Evolutionary conservation across 1,140 invertebrate species (phyloP).

Genomic region (Drosophila rhopaloa): DNA sequence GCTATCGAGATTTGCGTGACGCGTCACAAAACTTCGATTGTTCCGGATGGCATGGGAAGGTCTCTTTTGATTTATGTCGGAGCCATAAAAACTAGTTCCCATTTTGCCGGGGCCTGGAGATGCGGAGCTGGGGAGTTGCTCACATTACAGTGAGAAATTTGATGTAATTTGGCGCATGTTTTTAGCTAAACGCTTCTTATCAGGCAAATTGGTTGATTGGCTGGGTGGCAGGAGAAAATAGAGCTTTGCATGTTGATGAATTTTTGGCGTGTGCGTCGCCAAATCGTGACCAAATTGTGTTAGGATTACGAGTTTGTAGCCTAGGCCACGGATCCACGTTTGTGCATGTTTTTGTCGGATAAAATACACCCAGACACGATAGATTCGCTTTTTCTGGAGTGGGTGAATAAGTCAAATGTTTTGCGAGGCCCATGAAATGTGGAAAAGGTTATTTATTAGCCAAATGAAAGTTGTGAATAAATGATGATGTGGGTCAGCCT

Average conservation of each 20-base stretch:
- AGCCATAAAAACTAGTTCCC: conserved; percentile 62
- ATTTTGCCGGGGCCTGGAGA: not conserved
- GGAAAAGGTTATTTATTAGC: conserved; percentile 38
- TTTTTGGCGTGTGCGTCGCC: conserved; percentile 74
- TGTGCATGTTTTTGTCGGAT: conserved; percentile 26
- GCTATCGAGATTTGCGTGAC: conserved; percentile 74
- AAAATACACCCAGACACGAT: conserved; percentile 41
- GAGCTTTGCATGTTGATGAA: conserved; percentile 76
- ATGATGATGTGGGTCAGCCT: conserved; percentile 37
- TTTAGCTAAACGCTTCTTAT: conserved; percentile 80
- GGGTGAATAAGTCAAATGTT: conserved; percentile 40
- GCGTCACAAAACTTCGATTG: conserved; percentile 61
- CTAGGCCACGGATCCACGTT: conserved; percentile 6
- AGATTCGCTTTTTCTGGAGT: conserved; percentile 8
- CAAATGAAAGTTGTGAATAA: conserved; percentile 13
- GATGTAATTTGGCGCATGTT: conserved; percentile 80
- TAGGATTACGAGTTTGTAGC: conserved; percentile 54
- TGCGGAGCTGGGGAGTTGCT: conserved; percentile 2
- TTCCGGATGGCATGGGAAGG: conserved; percentile 16
- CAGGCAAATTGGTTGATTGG: conserved; percentile 76
- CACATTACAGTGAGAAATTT: conserved; percentile 77
- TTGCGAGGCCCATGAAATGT: conserved; percentile 23
- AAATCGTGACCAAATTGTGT: conserved; percentile 81
- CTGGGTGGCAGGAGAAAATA: not conserved
- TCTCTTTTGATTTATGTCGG: conserved; percentile 70